phyloP scores from a whole-genome alignment of 2,888 invertebrate species.

The Ophonus ardosiacus region DNA sequence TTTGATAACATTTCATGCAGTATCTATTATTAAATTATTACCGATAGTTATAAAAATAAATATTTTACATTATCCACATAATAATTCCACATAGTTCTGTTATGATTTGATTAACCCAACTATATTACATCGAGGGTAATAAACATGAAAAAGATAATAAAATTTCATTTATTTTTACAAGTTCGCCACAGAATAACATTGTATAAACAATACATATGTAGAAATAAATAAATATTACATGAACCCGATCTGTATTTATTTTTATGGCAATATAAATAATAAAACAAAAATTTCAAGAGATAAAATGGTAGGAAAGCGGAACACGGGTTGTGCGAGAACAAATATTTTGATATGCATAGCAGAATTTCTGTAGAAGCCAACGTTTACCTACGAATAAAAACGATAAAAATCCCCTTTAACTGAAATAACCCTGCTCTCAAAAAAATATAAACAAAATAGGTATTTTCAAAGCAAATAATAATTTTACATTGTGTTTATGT shows the following conservation, averaged over 20 bases:
- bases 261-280: slow-evolving; percentile 10
- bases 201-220: not conserved
- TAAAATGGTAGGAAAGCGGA: slow-evolving; percentile 1
- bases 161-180: not conserved
- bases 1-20: too few species aligned
- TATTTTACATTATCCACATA: not conserved
- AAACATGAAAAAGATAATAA: not conserved
- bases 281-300: slow-evolving; percentile 19
- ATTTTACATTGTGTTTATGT: not conserved
- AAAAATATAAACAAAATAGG: slow-evolving; percentile 11
- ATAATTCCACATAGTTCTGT: not conserved
- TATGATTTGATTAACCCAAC: too few species aligned
- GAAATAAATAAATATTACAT: not conserved
- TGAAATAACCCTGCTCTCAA: not conserved
- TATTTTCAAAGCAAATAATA: not conserved
- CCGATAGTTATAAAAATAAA: not conserved
- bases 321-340: not conserved
- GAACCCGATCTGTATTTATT: not conserved
- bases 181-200: not conserved
- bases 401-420: slow-evolving; percentile 8
- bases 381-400: slow-evolving; percentile 18
- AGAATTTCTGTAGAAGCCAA: not conserved
- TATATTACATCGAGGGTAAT: not conserved
- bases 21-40: too few species aligned
- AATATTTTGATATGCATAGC: slow-evolving; percentile 45